phyloP scores from a whole-genome alignment of 2,888 invertebrate species.

The Rhingia rostrata region DNA sequence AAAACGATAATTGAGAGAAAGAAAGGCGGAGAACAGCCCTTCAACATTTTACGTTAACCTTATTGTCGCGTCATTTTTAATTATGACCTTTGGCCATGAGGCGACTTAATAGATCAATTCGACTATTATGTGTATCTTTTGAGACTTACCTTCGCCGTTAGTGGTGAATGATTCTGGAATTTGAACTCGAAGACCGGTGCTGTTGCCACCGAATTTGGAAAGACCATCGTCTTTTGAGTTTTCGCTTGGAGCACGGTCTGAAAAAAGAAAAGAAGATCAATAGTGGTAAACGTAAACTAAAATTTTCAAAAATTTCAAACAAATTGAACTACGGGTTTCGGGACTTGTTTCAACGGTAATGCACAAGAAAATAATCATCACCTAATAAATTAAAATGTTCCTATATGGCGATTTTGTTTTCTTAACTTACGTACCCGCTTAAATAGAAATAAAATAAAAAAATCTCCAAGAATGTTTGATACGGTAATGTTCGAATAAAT shows the following conservation, averaged over 20 bases:
- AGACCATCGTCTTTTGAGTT: slow-evolving; percentile 83
- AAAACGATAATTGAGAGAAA: neutral
- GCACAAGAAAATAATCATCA: too few species aligned
- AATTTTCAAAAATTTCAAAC: too few species aligned
- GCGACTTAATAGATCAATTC: neutral
- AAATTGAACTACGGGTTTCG: too few species aligned
- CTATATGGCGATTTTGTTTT: too few species aligned
- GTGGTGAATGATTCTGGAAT: slow-evolving; percentile 89
- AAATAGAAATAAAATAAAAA: too few species aligned
- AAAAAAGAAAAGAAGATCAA: slow-evolving; percentile 77
- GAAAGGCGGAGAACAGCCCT: slow-evolving; percentile 41
- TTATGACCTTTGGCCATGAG: slow-evolving; percentile 8
- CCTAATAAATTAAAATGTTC: too few species aligned
- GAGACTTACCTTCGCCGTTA: slow-evolving; percentile 90
- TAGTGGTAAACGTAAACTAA: neutral
- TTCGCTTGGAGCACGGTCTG: slow-evolving; percentile 89
- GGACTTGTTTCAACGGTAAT: neutral
- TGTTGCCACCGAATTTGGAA: slow-evolving; percentile 77
- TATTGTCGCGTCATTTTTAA: slow-evolving; percentile 53
- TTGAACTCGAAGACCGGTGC: slow-evolving; percentile 77
- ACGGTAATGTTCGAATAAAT: too few species aligned
- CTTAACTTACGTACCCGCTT: too few species aligned
- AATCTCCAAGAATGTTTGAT: too few species aligned
- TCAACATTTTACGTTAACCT: slow-evolving; percentile 58
- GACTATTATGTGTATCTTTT: neutral